Base-by-base conservation (phyloP, 2,113 vertebrate species). In the Chitala chitala region DNA sequence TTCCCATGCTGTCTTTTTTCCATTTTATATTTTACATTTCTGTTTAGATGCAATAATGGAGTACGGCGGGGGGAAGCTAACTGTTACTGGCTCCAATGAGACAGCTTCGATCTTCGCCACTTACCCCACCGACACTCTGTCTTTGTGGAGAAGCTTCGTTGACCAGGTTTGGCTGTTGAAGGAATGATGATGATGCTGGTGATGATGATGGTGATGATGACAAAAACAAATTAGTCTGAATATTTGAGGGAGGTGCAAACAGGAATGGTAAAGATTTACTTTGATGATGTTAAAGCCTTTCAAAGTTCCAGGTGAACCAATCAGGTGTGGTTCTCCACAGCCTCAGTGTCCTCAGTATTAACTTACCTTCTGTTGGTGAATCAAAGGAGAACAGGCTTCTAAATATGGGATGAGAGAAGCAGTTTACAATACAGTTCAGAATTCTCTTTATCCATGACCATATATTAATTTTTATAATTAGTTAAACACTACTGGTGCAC, bases 71-170 rank as follows among this genome's bases (percentile, higher is more conserved):
- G 91, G 93, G 53, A 89, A 87, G 10, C 78, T 95, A 24, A 78
- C 87, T 0, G 82, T 88, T 1, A 83, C 80, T 0, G 93, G 94
- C 0, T 88, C 87, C 31, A 86, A 79, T 58, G 94, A 94, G 77
- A 95, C 94, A 0, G 92, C 93, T 0, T 94, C 93, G 10, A 94
- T 94, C 79, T 96, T 96, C 1, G 91, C 92, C 76, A 93, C 93
- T 0, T 94, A 93, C 80, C 93, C 94, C 0, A 65, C 88, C 1
- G 86, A 86, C 17, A 82, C 84, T 0, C 13, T 94, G 0, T 89
- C 85, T 3, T 0, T 92, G 0, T 8, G 64, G 38, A 87, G 86
- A 0, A 91, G 89, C 50, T 90, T 95, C 75, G 72, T 95, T 4
- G 92, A 94, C 73, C 93, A 94, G 89, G 93, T 93, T 15, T 2